Percentiles rank a stretch among this genome's conserved stretches.
phyloP scores from a whole-genome alignment of 2,797 vertebrate species.

The Muscicapa comitata region DNA sequence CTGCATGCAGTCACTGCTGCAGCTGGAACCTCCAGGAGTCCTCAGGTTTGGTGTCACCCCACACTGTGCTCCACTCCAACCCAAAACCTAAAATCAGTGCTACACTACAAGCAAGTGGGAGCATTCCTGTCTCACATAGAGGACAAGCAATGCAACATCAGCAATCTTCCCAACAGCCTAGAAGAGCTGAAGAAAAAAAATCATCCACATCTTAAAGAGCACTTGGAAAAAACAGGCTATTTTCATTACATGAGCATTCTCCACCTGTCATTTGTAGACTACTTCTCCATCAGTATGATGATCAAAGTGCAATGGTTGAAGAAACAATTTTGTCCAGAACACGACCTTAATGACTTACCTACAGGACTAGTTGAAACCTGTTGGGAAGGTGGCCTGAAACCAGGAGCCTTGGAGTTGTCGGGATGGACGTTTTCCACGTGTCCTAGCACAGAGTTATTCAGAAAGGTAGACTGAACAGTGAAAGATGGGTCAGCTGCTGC shows the following conservation, averaged over 20 bases:
- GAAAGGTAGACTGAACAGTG: slow-evolving; percentile 86
- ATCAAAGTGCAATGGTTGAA: background rate
- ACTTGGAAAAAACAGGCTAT: background rate
- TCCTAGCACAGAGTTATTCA: slow-evolving; percentile 85
- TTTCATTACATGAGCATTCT: background rate
- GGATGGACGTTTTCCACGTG: slow-evolving; percentile 91
- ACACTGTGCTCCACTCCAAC: background rate
- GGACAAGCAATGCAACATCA: background rate
- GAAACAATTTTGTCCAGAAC: background rate
- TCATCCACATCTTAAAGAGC: background rate
- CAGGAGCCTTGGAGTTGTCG: slow-evolving; percentile 95
- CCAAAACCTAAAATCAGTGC: background rate
- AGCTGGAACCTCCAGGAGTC: background rate
- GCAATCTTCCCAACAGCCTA: background rate
- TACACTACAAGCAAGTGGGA: background rate
- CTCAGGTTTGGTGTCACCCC: background rate
- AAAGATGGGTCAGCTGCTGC: slow-evolving; percentile 90
- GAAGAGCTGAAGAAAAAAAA: background rate
- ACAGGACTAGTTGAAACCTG: slow-evolving; percentile 92
- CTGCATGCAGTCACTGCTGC: background rate
- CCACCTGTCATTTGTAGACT: background rate
- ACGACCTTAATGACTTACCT: slow-evolving; percentile 77
- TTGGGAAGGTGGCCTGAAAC: slow-evolving; percentile 90
- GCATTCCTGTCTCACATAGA: background rate
- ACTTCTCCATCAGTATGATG: background rate